Evolutionary conservation across 1,140 invertebrate genomes (phyloP).

Genomic region (Pachyrhynchus sulphureomaculatus): DNA sequence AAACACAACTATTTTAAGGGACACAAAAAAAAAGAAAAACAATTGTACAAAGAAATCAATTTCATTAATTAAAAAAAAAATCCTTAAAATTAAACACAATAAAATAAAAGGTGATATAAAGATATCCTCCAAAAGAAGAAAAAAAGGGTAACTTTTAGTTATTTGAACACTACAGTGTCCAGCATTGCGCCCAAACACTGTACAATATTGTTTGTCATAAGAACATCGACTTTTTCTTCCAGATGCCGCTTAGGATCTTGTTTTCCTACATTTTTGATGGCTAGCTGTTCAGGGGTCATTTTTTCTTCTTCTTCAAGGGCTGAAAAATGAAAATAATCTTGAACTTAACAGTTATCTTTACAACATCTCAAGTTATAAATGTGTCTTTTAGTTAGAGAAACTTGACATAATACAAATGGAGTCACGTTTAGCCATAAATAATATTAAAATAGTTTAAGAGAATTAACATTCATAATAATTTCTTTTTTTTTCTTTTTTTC

Average conservation of each 20-base stretch:
- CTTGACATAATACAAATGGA: no score
- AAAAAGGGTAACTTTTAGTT: slow-evolving; percentile 13
- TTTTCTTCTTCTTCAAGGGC: slow-evolving; percentile 99
- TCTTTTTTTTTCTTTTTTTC: no score
- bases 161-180: slow-evolving; percentile 95
- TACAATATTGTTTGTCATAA: slow-evolving; percentile 98
- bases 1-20: no score
- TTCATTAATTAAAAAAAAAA: no score
- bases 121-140: neutral
- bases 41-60: no score
- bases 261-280: slow-evolving; percentile 99
- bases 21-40: no score
- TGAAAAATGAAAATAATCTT: neutral
- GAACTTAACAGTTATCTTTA: neutral
- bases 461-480: neutral
- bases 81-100: neutral
- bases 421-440: no score
- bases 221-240: slow-evolving; percentile 95
- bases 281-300: slow-evolving; percentile 99
- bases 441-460: neutral
- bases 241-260: slow-evolving; percentile 99
- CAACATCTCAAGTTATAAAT: no score
- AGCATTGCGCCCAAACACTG: slow-evolving; percentile 98
- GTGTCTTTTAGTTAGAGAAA: neutral
- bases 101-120: slow-evolving; percentile 1